Conservation (phyloP, 2,113 vertebrate species). For the Tauraco erythrolophus region DNA sequence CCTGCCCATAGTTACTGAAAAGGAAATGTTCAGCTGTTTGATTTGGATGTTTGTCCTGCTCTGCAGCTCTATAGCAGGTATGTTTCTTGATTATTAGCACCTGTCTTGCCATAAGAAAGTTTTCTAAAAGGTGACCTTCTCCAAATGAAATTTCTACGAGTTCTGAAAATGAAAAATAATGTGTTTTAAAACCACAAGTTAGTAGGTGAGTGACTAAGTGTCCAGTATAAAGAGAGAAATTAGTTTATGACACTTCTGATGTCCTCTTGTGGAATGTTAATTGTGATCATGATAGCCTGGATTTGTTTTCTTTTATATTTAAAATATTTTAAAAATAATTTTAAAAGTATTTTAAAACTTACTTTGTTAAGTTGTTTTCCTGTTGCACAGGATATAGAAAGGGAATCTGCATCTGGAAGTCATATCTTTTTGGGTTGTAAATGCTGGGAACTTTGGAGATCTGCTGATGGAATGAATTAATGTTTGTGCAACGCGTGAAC, state of each 20-base stretch:
- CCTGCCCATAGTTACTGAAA: background rate
- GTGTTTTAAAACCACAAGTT: background rate
- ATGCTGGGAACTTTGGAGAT: background rate
- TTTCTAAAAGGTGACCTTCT: background rate
- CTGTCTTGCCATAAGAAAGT: background rate
- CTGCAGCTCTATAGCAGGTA: slow-evolving; percentile 39
- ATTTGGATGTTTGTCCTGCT: slow-evolving; percentile 16
- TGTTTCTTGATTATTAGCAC: background rate
- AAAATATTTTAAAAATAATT: background rate
- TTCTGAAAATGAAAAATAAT: background rate
- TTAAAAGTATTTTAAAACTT: background rate
- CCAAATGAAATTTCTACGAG: background rate
- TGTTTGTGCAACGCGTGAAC: background rate
- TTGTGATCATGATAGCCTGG: background rate
- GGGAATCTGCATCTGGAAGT: background rate
- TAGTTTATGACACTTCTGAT: background rate
- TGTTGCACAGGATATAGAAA: background rate
- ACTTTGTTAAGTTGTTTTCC: background rate
- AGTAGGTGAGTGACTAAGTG: background rate
- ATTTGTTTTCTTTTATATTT: background rate
- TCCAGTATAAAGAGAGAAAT: background rate
- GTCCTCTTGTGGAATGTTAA: background rate
- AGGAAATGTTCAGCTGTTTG: background rate
- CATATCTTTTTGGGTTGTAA: background rate
- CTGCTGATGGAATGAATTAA: background rate